phyloP scores from a whole-genome alignment of 1,140 invertebrate genomes.

The Xylocopa sonorina region DNA sequence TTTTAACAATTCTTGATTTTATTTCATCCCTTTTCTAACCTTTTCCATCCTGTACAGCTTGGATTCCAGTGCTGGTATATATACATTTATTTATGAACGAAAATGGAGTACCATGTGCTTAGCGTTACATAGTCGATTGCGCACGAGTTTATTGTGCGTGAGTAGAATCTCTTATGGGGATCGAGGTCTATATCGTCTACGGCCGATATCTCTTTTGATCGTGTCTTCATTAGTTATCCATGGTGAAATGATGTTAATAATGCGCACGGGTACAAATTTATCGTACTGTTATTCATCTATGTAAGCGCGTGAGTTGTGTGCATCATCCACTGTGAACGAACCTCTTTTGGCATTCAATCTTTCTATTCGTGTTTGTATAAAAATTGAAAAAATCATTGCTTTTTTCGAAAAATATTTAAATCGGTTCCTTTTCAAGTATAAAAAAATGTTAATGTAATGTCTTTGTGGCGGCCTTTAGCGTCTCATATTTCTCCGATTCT shows the following conservation, averaged over 20 bases:
- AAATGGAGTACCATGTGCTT: conserved; percentile 14
- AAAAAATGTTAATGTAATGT: too few species aligned
- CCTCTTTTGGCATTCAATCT: too few species aligned
- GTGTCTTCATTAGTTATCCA: conserved; percentile 35
- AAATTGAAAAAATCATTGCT: too few species aligned
- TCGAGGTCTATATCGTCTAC: conserved; percentile 21
- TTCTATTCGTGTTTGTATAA: too few species aligned
- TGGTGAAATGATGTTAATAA: conserved; percentile 30
- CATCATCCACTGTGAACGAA: too few species aligned
- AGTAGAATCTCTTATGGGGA: conserved; percentile 10
- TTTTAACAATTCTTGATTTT: background rate
- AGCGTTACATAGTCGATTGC: background rate
- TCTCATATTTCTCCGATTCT: too few species aligned
- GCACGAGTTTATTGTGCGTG: conserved; percentile 9
- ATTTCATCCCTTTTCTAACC: background rate
- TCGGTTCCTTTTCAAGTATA: too few species aligned
- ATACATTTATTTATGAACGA: conserved; percentile 3
- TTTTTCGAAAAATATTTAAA: too few species aligned
- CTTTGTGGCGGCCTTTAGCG: too few species aligned
- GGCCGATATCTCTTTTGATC: conserved; percentile 42
- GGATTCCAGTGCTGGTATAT: background rate
- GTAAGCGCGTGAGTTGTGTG: too few species aligned
- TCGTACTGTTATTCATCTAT: too few species aligned
- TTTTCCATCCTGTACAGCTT: too few species aligned
- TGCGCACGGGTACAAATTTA: conserved; percentile 14